Conservation (phyloP, 30 jellyfish, hydroid and myxozoan genomes). For the Cassiopea xamachana region DNA sequence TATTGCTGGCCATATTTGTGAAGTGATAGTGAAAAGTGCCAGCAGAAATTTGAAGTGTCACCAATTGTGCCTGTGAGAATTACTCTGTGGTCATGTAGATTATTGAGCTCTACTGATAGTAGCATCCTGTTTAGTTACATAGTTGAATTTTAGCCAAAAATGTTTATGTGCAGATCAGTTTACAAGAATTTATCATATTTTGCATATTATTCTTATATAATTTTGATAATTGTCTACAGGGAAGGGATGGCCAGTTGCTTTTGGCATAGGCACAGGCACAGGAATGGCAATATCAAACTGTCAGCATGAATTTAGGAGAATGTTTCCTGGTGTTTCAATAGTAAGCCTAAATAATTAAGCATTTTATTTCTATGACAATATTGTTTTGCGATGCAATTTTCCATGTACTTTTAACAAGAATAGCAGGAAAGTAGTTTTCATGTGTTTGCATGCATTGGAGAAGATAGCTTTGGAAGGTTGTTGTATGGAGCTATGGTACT, state of each 20-base stretch:
- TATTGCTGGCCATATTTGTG: background rate
- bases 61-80: too few species aligned
- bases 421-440: background rate
- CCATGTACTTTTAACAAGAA: background rate
- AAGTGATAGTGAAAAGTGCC: background rate
- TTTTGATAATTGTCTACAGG: slow-evolving; percentile 18
- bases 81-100: too few species aligned
- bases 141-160: too few species aligned
- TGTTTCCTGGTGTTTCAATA: slow-evolving; percentile 56
- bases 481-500: too few species aligned
- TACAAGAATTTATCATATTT: too few species aligned
- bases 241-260: slow-evolving; percentile 91
- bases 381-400: background rate
- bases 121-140: too few species aligned
- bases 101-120: too few species aligned
- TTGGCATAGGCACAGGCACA: slow-evolving; percentile 89
- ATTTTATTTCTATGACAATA: too few species aligned
- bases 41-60: background rate
- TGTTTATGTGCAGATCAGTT: too few species aligned
- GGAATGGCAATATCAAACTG: slow-evolving; percentile 97
- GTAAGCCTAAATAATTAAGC: slow-evolving; percentile 1
- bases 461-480: too few species aligned
- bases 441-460: too few species aligned
- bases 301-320: slow-evolving; percentile 84
- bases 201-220: too few species aligned